Evolutionary conservation across 2,113 vertebrate genomes (phyloP).

Genomic region (Vombatus ursinus): DNA sequence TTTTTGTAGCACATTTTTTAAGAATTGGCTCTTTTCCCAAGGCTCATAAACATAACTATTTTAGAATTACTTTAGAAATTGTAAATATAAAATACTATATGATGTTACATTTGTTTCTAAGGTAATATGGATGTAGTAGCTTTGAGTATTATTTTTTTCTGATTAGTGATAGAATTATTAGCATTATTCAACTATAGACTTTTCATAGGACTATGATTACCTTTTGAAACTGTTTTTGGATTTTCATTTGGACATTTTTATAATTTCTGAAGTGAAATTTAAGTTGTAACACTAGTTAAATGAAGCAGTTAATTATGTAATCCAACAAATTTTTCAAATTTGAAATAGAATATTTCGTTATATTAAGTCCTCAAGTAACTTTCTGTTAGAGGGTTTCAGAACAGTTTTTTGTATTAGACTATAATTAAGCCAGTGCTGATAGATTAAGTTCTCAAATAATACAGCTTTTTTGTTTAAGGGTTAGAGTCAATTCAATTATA

Average conservation of each 20-base stretch:
- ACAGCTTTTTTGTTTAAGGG: conserved; percentile 7
- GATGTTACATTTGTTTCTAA: conserved; percentile 42
- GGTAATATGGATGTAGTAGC: conserved; percentile 27
- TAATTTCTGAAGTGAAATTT: conserved; percentile 45
- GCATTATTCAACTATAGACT: conserved; percentile 35
- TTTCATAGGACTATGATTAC: conserved; percentile 20
- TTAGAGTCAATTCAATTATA: conserved; percentile 37
- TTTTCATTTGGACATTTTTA: conserved; percentile 47
- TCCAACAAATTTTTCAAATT: conserved; percentile 53
- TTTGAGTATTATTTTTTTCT: conserved; percentile 58
- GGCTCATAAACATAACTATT: conserved; percentile 16
- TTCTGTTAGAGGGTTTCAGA: not conserved
- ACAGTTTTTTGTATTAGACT: not conserved
- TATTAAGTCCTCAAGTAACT: conserved; percentile 21
- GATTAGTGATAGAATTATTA: conserved; percentile 20
- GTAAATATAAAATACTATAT: conserved; percentile 38
- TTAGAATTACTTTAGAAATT: conserved; percentile 40
- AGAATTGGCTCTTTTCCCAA: not conserved
- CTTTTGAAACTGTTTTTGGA: conserved; percentile 51
- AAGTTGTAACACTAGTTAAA: conserved; percentile 33
- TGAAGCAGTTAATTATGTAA: conserved; percentile 62
- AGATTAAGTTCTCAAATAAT: conserved; percentile 34
- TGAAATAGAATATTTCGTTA: conserved; percentile 64
- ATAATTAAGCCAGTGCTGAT: conserved; percentile 7
- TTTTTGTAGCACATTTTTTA: conserved; percentile 26